Evolutionary conservation across 1,140 invertebrate genomes (phyloP).

Genomic region (Nasonia giraulti): DNA sequence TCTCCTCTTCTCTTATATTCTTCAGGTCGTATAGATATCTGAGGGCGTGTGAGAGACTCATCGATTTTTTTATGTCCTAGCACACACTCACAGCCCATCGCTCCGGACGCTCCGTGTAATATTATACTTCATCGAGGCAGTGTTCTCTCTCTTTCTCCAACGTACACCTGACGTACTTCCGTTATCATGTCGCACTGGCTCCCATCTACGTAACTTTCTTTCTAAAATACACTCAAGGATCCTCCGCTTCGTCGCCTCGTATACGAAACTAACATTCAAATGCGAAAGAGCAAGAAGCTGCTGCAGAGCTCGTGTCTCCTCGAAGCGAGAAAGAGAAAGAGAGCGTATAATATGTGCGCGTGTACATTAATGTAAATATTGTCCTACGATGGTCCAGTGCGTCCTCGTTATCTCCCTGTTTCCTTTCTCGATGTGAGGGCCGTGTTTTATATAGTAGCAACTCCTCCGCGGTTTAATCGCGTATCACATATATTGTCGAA

Average conservation of each 20-base stretch:
- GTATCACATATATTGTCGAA: slow-evolving; percentile 46
- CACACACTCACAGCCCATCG: slow-evolving; percentile 49
- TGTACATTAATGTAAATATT: background rate
- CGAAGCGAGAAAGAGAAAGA: background rate
- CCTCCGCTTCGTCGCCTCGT: slow-evolving; percentile 6
- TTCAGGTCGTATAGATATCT: background rate
- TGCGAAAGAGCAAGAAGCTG: too few relatives aligned
- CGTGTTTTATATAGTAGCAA: background rate
- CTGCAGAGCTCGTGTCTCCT: background rate
- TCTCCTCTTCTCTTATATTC: background rate
- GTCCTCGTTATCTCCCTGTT: slow-evolving; percentile 35
- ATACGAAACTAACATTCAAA: too few relatives aligned
- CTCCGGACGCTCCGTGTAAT: slow-evolving; percentile 3
- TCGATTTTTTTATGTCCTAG: slow-evolving; percentile 16
- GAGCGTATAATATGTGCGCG: background rate
- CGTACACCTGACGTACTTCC: background rate
- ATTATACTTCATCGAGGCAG: background rate
- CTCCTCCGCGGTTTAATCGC: slow-evolving; percentile 15
- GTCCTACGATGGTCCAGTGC: slow-evolving; percentile 11
- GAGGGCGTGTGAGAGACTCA: slow-evolving; percentile 17
- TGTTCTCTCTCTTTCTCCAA: background rate
- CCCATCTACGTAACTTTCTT: background rate
- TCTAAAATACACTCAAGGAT: background rate
- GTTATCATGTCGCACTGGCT: slow-evolving; percentile 3
- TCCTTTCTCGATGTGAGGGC: slow-evolving; percentile 27